Conservation (phyloP, 2,888 invertebrate species). For the Gymnosoma rotundatum region DNA sequence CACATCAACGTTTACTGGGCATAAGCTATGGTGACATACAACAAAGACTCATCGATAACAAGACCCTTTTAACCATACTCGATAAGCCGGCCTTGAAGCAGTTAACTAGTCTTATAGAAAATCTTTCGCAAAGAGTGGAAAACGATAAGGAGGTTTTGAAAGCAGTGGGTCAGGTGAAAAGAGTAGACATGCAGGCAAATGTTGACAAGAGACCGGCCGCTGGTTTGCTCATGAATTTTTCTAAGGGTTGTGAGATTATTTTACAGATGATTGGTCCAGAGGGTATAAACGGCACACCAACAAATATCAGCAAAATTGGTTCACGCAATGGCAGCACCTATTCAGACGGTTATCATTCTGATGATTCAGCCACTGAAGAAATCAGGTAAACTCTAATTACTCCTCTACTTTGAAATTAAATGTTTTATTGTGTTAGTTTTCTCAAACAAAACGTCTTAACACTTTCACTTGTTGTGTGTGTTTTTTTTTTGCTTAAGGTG, state of each 20-base stretch:
- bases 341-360: constrained; percentile 93
- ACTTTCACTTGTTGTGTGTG: constrained; percentile 47
- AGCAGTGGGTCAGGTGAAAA: constrained; percentile 87
- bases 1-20: constrained; percentile 94
- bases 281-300: constrained; percentile 79
- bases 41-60: constrained; percentile 94
- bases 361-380: constrained; percentile 84
- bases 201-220: constrained; percentile 87
- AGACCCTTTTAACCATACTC: constrained; percentile 91
- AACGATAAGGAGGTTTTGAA: constrained; percentile 94
- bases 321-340: constrained; percentile 83
- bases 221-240: constrained; percentile 88
- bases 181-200: constrained; percentile 85
- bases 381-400: constrained; percentile 76
- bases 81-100: constrained; percentile 92
- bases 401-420: background rate
- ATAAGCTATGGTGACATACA: constrained; percentile 93
- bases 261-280: constrained; percentile 88
- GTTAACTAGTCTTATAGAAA: constrained; percentile 86
- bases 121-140: constrained; percentile 91
- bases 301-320: constrained; percentile 81
- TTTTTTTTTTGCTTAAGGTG: constrained; percentile 33
- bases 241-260: constrained; percentile 89
- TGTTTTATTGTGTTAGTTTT: constrained; percentile 22
- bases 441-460: constrained; percentile 21